These are phyloP conservation scores for Anthopleura xanthogrammica DNA, from an alignment of 92 coral and sea anemone species.

Conservation along the genomic window DNA sequence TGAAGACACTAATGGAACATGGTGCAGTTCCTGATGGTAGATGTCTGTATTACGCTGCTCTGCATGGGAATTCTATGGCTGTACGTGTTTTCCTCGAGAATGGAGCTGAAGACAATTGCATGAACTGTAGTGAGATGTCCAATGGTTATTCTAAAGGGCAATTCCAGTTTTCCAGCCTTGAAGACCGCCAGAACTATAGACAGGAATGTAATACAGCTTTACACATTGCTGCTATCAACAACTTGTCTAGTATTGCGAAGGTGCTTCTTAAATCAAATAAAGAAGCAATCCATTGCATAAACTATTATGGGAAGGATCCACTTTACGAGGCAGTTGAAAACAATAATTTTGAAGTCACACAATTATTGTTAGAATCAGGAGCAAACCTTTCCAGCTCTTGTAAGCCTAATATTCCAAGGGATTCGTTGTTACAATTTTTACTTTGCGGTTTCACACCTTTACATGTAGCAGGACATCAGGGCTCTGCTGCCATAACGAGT, in stretches of 20 bases:
- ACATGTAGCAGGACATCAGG: slow-evolving; percentile 48
- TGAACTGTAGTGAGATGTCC: slow-evolving; percentile 41
- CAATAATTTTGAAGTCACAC: slow-evolving; percentile 26
- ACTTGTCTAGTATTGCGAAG: slow-evolving; percentile 34
- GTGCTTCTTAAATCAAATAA: slow-evolving; percentile 26
- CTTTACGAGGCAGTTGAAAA: slow-evolving; percentile 60
- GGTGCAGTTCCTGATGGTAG: slow-evolving; percentile 44
- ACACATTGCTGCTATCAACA: slow-evolving; percentile 62
- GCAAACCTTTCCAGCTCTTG: slow-evolving; percentile 9
- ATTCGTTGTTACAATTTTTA: too few species aligned
- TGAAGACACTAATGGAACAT: slow-evolving; percentile 28
- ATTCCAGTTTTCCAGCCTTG: neutral
- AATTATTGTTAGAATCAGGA: neutral
- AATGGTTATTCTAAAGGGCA: neutral
- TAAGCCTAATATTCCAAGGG: neutral
- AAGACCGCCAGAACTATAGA: slow-evolving; percentile 37
- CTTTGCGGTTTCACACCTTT: slow-evolving; percentile 36
- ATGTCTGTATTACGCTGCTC: slow-evolving; percentile 72
- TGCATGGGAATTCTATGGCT: slow-evolving; percentile 42
- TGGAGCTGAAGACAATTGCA: slow-evolving; percentile 57
- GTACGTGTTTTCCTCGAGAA: slow-evolving; percentile 49
- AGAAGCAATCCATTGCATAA: slow-evolving; percentile 39
- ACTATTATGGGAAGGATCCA: slow-evolving; percentile 64
- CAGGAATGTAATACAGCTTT: slow-evolving; percentile 75
- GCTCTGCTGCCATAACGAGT: slow-evolving; percentile 18